Conservation (phyloP, 1,140 invertebrate species). For the Samia ricini region DNA sequence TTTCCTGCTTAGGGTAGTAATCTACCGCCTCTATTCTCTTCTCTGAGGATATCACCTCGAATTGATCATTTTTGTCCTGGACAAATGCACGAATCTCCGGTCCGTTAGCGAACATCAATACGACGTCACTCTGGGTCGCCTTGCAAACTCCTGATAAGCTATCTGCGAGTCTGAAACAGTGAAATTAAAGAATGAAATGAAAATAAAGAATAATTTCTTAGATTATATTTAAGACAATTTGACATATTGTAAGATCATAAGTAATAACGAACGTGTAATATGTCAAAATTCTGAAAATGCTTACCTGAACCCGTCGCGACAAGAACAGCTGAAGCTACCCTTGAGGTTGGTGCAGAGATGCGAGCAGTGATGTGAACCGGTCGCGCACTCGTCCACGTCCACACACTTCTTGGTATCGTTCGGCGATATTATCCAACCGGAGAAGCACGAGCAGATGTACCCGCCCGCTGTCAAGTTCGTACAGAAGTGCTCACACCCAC, state of each 20-base stretch:
- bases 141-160: slow-evolving; percentile 90
- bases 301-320: slow-evolving; percentile 87
- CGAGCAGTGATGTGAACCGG: slow-evolving; percentile 91
- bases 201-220: neutral
- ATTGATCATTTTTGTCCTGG: slow-evolving; percentile 81
- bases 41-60: slow-evolving; percentile 88
- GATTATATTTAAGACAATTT: no score
- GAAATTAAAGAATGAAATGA: neutral
- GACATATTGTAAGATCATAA: neutral
- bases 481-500: slow-evolving; percentile 96
- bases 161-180: slow-evolving; percentile 79
- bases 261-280: neutral
- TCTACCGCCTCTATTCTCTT: slow-evolving; percentile 93
- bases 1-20: slow-evolving; percentile 88
- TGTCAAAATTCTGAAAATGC: neutral
- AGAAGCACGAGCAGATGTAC: slow-evolving; percentile 93
- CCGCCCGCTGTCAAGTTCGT: slow-evolving; percentile 88
- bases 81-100: slow-evolving; percentile 90
- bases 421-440: slow-evolving; percentile 89
- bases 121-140: slow-evolving; percentile 81
- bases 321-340: slow-evolving; percentile 93
- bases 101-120: slow-evolving; percentile 87
- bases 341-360: slow-evolving; percentile 96
- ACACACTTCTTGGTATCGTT: slow-evolving; percentile 88
- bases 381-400: slow-evolving; percentile 94